phyloP scores from a whole-genome alignment of 2,113 vertebrate genomes.

The Cottus gobio region DNA sequence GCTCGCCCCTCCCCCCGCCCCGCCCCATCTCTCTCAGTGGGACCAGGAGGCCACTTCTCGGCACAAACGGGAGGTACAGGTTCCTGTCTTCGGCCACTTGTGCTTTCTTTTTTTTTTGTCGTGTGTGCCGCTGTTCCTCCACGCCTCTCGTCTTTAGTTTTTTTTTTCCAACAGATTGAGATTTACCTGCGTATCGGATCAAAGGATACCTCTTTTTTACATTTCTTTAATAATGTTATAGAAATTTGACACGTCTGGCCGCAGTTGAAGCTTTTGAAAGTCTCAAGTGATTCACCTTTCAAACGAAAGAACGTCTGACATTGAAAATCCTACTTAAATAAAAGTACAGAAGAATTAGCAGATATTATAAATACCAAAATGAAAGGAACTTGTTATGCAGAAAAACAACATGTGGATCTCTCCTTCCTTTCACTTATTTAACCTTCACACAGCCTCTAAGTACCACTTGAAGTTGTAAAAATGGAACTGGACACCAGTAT shows the following conservation, averaged over 20 bases:
- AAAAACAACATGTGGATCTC: background rate
- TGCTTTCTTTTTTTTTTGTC: slow-evolving; percentile 4
- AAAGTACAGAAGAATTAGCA: background rate
- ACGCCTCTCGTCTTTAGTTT: background rate
- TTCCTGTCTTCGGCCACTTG: slow-evolving; percentile 40
- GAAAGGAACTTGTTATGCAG: background rate
- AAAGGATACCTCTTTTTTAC: background rate
- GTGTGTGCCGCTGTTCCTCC: slow-evolving; percentile 5
- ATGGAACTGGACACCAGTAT: background rate
- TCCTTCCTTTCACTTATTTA: background rate
- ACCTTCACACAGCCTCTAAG: background rate
- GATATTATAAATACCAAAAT: background rate
- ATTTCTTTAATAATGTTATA: slow-evolving; percentile 25
- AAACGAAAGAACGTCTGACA: background rate
- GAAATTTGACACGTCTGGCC: slow-evolving; percentile 11
- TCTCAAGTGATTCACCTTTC: background rate
- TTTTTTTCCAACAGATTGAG: background rate
- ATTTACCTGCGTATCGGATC: slow-evolving; percentile 15
- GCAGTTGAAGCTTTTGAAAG: background rate
- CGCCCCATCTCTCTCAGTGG: slow-evolving; percentile 87
- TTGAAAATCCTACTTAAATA: background rate
- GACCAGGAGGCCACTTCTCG: slow-evolving; percentile 94
- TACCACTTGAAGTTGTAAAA: background rate
- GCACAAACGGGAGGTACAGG: slow-evolving; percentile 97
- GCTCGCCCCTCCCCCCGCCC: slow-evolving; percentile 78